Evolutionary conservation across 2,113 vertebrate species (phyloP).

Genomic region (Tenrec ecaudatus): DNA sequence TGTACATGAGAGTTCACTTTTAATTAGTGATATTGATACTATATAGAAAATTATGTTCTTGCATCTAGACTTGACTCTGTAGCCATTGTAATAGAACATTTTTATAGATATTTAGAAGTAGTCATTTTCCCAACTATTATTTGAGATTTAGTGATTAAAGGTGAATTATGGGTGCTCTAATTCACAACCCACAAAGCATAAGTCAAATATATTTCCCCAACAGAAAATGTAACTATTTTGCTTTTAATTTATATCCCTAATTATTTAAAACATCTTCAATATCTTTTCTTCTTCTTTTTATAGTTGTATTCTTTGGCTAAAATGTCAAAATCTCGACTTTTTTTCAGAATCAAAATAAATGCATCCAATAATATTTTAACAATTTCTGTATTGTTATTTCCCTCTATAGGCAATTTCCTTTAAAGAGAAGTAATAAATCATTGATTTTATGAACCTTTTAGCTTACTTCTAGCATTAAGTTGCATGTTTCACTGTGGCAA

Average conservation of each 20-base stretch:
- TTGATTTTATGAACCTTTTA: neutral
- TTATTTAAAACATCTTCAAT: neutral
- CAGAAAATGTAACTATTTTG: slow-evolving; percentile 15
- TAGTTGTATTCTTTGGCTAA: neutral
- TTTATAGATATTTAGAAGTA: slow-evolving; percentile 24
- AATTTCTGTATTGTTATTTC: neutral
- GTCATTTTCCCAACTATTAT: neutral
- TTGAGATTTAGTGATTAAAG: slow-evolving; percentile 34
- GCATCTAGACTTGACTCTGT: slow-evolving; percentile 8
- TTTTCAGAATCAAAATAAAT: slow-evolving; percentile 19
- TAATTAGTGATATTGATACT: neutral
- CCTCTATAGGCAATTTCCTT: neutral
- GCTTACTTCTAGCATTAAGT: neutral
- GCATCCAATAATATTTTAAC: neutral
- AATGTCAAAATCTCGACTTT: slow-evolving; percentile 5
- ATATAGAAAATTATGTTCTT: neutral
- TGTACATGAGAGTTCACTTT: neutral
- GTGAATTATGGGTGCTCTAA: neutral
- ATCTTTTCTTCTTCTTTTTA: neutral
- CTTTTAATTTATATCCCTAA: neutral
- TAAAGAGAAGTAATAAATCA: slow-evolving; percentile 1
- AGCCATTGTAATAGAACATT: slow-evolving; percentile 1
- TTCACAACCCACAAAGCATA: slow-evolving; percentile 26
- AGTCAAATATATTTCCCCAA: slow-evolving; percentile 36
- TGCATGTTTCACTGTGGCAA: neutral